Evolutionary conservation across 2,888 invertebrate species (phyloP).

Genomic region (Keiferia lycopersicella): DNA sequence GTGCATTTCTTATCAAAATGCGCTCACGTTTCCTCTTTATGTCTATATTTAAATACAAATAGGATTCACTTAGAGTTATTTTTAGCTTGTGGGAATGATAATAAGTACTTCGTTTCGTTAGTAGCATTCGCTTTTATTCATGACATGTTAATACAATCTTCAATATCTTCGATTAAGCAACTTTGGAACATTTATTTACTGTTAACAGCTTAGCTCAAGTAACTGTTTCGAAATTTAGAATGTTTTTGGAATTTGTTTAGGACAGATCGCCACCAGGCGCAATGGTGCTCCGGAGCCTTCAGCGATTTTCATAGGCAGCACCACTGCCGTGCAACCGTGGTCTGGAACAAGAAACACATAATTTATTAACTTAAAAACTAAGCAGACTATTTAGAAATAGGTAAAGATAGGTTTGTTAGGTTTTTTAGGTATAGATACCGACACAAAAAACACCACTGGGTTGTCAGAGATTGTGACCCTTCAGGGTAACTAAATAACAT

Average conservation of each 20-base stretch:
- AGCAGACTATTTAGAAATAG: too few relatives aligned
- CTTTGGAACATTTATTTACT: neutral
- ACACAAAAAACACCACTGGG: too few relatives aligned
- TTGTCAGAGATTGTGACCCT: too few relatives aligned
- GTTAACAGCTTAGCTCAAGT: neutral
- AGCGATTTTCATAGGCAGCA: conserved; percentile 84
- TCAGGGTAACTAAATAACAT: too few relatives aligned
- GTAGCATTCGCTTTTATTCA: too few relatives aligned
- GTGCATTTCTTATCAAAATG: neutral
- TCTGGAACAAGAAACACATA: conserved; percentile 49
- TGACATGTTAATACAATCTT: too few relatives aligned
- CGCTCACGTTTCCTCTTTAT: neutral
- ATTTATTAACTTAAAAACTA: neutral
- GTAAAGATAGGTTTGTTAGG: too few relatives aligned
- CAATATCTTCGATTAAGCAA: too few relatives aligned
- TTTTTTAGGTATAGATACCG: too few relatives aligned
- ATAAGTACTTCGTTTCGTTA: neutral
- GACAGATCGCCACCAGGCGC: conserved; percentile 79
- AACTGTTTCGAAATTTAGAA: neutral
- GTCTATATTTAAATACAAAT: neutral
- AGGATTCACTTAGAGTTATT: neutral
- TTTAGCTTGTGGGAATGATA: neutral
- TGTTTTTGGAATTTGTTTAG: conserved; percentile 41
- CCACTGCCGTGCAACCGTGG: conserved; percentile 75
- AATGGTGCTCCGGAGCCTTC: conserved; percentile 84